A percentile compares a stretch with the other conserved stretches of the same genome.
Evolutionary conservation across 2,888 invertebrate genomes (phyloP).

Genomic region (Ophion costatus): DNA sequence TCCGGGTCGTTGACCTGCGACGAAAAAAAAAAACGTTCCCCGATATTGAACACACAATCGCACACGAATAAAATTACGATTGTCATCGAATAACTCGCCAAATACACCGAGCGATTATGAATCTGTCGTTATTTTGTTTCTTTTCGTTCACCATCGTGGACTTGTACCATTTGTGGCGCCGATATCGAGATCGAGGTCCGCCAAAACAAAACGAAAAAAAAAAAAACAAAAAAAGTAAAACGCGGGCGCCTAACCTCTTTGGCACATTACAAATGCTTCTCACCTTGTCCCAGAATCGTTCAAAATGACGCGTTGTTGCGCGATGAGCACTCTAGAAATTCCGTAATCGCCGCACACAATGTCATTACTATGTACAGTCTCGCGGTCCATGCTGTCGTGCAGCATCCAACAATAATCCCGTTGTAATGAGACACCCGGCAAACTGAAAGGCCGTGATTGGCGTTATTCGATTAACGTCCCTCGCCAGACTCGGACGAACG

Average conservation of each 20-base stretch:
- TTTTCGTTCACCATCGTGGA: not conserved
- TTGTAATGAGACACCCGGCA: conserved; percentile 62
- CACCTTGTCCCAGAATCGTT: conserved; percentile 65
- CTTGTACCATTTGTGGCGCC: conserved; percentile 1
- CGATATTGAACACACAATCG: not conserved
- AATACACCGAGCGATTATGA: not conserved
- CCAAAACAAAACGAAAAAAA: conserved; percentile 44
- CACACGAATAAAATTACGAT: not conserved
- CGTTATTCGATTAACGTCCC: conserved; percentile 55
- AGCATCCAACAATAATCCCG: conserved; percentile 65
- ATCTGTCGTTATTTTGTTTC: too few species aligned
- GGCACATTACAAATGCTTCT: conserved; percentile 38
- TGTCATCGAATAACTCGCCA: not conserved
- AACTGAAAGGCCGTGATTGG: conserved; percentile 50
- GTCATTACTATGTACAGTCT: conserved; percentile 29
- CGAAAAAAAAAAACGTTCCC: conserved; percentile 17
- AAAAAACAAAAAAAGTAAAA: not conserved
- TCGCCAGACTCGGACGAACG: conserved; percentile 32
- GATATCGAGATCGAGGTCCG: conserved; percentile 60
- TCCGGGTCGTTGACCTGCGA: conserved; percentile 81
- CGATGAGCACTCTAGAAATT: conserved; percentile 1
- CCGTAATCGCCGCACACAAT: conserved; percentile 10
- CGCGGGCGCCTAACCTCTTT: conserved; percentile 51
- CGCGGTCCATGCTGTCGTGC: conserved; percentile 3
- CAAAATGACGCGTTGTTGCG: conserved; percentile 50